Percentiles rank a stretch among this genome's conserved stretches.
Conservation (phyloP, 2,113 vertebrate species). For the Oriolus oriolus region DNA sequence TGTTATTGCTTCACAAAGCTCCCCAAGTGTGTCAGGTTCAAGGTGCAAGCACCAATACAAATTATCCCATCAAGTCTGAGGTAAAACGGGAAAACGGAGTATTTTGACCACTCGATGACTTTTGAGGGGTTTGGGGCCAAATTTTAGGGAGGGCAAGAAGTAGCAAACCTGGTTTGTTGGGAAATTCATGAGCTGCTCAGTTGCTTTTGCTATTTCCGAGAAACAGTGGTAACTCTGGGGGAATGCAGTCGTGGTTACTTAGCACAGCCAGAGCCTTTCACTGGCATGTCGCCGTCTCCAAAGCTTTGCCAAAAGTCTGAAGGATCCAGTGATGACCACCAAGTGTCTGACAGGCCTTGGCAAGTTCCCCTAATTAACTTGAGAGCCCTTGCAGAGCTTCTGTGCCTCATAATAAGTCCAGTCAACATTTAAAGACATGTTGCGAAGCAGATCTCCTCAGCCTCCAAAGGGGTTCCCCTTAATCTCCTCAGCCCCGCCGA, state of each 20-base stretch:
- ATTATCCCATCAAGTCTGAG: not conserved
- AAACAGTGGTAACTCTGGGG: not conserved
- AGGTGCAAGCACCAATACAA: not conserved
- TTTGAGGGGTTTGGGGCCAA: rapidly evolving
- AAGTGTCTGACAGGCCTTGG: constrained; percentile 49
- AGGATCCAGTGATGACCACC: not conserved
- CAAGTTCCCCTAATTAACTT: constrained; percentile 47
- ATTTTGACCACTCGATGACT: not conserved
- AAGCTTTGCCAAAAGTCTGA: constrained; percentile 47
- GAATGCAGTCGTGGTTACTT: not conserved
- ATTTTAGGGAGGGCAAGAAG: not conserved
- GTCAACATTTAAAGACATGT: not conserved
- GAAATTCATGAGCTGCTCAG: not conserved
- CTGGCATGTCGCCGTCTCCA: not conserved
- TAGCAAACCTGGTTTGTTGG: not conserved
- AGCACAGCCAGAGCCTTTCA: not conserved
- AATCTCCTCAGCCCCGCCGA: not conserved
- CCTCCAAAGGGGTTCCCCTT: not conserved
- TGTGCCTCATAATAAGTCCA: not conserved
- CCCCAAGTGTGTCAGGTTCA: not conserved
- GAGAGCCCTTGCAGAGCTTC: constrained; percentile 17
- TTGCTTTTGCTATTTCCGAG: not conserved
- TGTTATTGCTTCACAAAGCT: not conserved
- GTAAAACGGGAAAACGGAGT: not conserved
- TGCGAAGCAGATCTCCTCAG: not conserved